These are phyloP conservation scores for Porites rus DNA, from an alignment of 92 coral and sea anemone genomes.

Conservation along the genomic window DNA sequence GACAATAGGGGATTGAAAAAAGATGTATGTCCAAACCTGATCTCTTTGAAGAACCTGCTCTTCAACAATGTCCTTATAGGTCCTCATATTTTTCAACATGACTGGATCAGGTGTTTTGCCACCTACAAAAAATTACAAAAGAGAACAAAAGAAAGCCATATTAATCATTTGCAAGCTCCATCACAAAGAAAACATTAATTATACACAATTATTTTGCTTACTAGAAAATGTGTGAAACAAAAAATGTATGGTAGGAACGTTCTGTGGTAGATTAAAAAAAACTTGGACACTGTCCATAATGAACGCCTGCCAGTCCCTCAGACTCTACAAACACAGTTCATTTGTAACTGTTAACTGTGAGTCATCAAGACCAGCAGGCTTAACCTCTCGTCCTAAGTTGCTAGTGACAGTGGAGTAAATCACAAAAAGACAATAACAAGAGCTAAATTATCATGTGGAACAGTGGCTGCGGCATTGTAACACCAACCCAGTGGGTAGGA, in stretches of 20 bases:
- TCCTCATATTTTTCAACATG: constrained; percentile 65
- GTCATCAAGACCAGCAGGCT: constrained; percentile 26
- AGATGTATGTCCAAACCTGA: constrained; percentile 62
- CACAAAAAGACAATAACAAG: constrained; percentile 25
- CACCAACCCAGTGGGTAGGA: constrained; percentile 89
- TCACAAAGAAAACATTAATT: background rate
- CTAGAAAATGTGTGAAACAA: background rate
- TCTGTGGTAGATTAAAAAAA: too few species aligned
- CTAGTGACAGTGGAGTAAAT: background rate
- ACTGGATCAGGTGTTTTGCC: constrained; percentile 96
- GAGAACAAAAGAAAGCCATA: constrained; percentile 41
- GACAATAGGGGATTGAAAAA: too few species aligned
- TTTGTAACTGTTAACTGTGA: constrained; percentile 33
- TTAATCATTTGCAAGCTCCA: background rate
- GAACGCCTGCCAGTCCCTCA: constrained; percentile 34
- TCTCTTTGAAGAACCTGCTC: constrained; percentile 86
- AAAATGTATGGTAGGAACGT: background rate
- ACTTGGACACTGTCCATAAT: background rate
- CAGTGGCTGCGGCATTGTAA: constrained; percentile 75
- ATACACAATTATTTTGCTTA: constrained; percentile 7
- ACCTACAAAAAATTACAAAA: constrained; percentile 73
- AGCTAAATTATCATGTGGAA: constrained; percentile 27
- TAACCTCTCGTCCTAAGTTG: background rate
- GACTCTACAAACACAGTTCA: constrained; percentile 39
- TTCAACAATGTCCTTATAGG: constrained; percentile 85